Evolutionary conservation across 92 coral and sea anemone species (phyloP).

Genomic region (Palythoa grandis): DNA sequence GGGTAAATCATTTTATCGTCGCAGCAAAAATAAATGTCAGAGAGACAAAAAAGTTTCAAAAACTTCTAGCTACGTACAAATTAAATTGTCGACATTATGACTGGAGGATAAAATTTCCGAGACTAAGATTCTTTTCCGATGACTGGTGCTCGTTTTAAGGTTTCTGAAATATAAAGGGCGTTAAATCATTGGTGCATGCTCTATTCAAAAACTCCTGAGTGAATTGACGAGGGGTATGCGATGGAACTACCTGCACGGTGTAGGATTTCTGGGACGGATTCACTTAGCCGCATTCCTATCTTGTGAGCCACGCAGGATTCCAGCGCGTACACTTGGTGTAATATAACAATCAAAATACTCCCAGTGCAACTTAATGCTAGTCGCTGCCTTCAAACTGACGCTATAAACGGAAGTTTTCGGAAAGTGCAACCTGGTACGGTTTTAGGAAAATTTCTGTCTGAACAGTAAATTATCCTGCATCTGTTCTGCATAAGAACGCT

Average conservation of each 20-base stretch:
- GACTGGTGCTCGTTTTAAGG: conserved; percentile 1
- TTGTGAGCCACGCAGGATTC: conserved; percentile 23
- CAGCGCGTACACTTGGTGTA: conserved; percentile 13
- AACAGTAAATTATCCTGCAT: conserved; percentile 2
- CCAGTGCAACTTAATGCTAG: background rate
- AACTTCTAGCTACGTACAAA: background rate
- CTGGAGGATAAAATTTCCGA: conserved; percentile 25
- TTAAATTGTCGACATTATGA: background rate
- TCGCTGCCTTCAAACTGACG: background rate
- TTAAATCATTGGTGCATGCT: conserved; percentile 3
- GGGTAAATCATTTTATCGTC: background rate
- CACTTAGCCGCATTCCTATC: conserved; percentile 12
- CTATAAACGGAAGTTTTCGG: background rate
- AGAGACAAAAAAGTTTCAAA: background rate
- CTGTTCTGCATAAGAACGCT: conserved; percentile 13
- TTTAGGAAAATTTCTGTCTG: background rate
- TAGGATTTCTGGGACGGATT: conserved; percentile 27
- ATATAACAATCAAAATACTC: conserved; percentile 14
- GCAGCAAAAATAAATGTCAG: background rate
- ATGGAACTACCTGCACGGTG: conserved; percentile 8
- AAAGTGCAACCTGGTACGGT: background rate
- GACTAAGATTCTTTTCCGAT: conserved; percentile 33
- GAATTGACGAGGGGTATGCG: background rate
- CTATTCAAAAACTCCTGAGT: background rate
- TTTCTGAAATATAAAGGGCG: conserved; percentile 28